Evolutionary conservation across 2,797 vertebrate genomes (phyloP).

Genomic region (Ceryle rudis): DNA sequence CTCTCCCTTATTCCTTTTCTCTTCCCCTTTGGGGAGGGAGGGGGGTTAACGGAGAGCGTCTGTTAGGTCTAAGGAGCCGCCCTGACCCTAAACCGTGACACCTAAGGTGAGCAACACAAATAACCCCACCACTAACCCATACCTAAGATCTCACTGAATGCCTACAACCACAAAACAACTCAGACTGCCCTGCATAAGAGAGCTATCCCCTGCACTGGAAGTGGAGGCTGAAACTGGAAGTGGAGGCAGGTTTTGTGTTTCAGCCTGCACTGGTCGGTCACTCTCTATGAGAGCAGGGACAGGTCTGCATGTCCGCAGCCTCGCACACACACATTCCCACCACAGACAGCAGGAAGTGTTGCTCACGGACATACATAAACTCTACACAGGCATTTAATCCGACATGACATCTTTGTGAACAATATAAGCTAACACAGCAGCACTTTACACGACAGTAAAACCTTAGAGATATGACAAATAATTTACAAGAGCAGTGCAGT

Average conservation of each 20-base stretch:
- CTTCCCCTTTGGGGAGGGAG: no score
- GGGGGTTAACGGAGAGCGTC: no score
- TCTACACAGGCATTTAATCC: background rate
- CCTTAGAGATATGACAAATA: conserved; percentile 48
- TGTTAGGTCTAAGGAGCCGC: no score
- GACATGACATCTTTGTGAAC: conserved; percentile 24
- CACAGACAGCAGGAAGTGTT: background rate
- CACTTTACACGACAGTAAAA: background rate
- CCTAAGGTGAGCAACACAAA: background rate
- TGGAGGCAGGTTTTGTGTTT: background rate
- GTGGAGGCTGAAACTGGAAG: background rate
- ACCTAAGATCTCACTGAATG: rapidly evolving
- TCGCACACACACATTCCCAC: background rate
- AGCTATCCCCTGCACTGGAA: rapidly evolving
- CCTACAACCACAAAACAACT: background rate
- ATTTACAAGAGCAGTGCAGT: conserved; percentile 34
- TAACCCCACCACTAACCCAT: rapidly evolving
- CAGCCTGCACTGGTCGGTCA: background rate
- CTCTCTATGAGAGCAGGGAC: background rate
- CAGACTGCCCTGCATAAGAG: rapidly evolving
- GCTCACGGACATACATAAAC: background rate
- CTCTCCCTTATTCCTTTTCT: no score
- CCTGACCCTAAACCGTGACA: no score
- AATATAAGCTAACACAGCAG: conserved; percentile 45
- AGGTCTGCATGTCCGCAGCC: background rate